Evolutionary conservation across 2,113 vertebrate genomes (phyloP).

Genomic region (Synchiropus splendidus): DNA sequence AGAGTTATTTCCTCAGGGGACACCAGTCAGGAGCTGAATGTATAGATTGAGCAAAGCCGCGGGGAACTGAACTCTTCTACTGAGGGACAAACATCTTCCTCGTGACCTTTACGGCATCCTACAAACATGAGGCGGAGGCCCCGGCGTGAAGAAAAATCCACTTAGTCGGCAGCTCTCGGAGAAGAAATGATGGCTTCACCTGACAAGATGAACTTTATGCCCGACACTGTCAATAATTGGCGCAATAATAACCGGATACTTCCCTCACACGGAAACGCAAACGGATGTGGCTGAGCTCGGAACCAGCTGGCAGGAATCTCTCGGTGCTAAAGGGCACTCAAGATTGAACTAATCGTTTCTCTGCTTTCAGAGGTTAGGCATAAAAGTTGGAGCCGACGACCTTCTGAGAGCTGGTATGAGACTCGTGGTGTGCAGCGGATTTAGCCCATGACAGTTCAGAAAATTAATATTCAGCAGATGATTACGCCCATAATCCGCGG

Average conservation of each 20-base stretch:
- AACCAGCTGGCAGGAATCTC: slow-evolving; percentile 14
- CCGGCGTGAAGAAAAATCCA: slow-evolving; percentile 1
- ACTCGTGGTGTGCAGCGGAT: slow-evolving; percentile 5
- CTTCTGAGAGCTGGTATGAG: slow-evolving; percentile 8
- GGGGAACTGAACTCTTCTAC: slow-evolving; percentile 17
- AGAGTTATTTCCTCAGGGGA: slow-evolving; percentile 19
- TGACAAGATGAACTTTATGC: slow-evolving; percentile 14
- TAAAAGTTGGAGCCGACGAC: slow-evolving; percentile 3
- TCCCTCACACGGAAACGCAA: slow-evolving; percentile 12
- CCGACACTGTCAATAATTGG: slow-evolving; percentile 10
- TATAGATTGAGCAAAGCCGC: slow-evolving; percentile 15
- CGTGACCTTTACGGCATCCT: slow-evolving; percentile 33
- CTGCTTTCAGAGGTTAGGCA: no score
- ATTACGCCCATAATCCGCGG: slow-evolving; percentile 22
- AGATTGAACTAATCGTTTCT: not conserved
- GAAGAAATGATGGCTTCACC: slow-evolving; percentile 7
- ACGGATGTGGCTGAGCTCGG: slow-evolving; percentile 3
- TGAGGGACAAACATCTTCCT: no score
- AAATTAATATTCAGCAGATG: slow-evolving; percentile 5
- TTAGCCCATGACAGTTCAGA: slow-evolving; percentile 15
- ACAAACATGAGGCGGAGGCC: slow-evolving; percentile 8
- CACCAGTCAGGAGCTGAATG: slow-evolving; percentile 20
- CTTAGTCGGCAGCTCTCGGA: slow-evolving; percentile 5
- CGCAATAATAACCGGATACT: slow-evolving; percentile 33
- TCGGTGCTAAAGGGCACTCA: slow-evolving; percentile 21